These are phyloP conservation scores for Colletes gigas DNA, from an alignment of 1,140 invertebrate species.

Conservation along the genomic window DNA sequence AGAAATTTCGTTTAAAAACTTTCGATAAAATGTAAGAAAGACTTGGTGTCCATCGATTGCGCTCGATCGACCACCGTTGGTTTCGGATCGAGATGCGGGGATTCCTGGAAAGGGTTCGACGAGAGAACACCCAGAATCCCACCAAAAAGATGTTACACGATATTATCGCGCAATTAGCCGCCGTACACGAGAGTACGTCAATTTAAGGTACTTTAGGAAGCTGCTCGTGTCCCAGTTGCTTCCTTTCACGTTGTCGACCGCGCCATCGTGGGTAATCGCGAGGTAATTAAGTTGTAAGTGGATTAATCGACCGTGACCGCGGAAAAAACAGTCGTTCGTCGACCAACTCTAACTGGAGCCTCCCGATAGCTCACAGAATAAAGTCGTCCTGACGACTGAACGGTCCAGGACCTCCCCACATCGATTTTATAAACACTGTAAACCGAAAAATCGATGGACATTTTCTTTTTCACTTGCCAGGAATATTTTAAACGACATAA, in stretches of 20 bases:
- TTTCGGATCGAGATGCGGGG: too few relatives aligned
- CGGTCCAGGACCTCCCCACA: too few relatives aligned
- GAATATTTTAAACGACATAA: too few relatives aligned
- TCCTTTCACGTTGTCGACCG: slow-evolving; percentile 31
- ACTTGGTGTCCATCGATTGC: too few relatives aligned
- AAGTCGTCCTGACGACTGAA: slow-evolving; percentile 14
- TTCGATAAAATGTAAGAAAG: too few relatives aligned
- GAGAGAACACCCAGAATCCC: background rate
- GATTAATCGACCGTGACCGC: slow-evolving; percentile 41
- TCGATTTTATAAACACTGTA: background rate
- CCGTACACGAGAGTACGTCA: slow-evolving; percentile 1
- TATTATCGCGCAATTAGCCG: slow-evolving; percentile 33
- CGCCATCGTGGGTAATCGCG: slow-evolving; percentile 47
- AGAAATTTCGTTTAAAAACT: too few relatives aligned
- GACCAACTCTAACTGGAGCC: slow-evolving; percentile 25
- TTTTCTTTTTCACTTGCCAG: too few relatives aligned
- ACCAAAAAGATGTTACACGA: background rate
- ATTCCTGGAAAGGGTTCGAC: background rate
- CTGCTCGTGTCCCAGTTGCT: slow-evolving; percentile 37
- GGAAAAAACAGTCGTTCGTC: slow-evolving; percentile 8
- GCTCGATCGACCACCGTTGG: too few relatives aligned
- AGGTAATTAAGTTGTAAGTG: slow-evolving; percentile 59
- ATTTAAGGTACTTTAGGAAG: slow-evolving; percentile 52
- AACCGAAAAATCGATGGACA: too few relatives aligned
- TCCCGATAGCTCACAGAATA: background rate